A percentile compares a stretch with the other conserved stretches of the same genome.
phyloP scores from a whole-genome alignment of 2,797 vertebrate species.

The Capromys pilorides region DNA sequence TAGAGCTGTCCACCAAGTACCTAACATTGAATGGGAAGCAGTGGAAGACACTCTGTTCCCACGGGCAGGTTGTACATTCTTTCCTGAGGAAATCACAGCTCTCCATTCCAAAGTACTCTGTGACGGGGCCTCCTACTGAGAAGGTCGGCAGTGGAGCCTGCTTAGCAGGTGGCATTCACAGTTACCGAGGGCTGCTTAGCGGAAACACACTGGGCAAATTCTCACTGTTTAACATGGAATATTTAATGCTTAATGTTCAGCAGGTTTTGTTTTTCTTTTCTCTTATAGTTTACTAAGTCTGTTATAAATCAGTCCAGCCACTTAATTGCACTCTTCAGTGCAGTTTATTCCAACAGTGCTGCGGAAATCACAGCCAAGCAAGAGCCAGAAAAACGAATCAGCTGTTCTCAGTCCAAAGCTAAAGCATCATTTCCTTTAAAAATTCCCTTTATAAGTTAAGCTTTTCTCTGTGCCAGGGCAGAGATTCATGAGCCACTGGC shows the following conservation, averaged over 20 bases:
- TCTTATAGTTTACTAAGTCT: neutral
- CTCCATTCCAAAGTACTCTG: constrained; percentile 60
- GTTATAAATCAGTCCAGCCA: neutral
- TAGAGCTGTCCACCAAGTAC: constrained; percentile 43
- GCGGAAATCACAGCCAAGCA: constrained; percentile 23
- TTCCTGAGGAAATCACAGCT: constrained; percentile 64
- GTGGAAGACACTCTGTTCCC: constrained; percentile 61
- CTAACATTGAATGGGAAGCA: constrained; percentile 64
- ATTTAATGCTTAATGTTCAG: constrained; percentile 42
- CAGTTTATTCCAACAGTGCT: neutral
- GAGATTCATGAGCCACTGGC: neutral
- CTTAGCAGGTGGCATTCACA: constrained; percentile 3
- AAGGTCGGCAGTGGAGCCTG: constrained; percentile 57
- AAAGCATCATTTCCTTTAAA: constrained; percentile 1
- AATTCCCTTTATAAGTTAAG: constrained; percentile 64
- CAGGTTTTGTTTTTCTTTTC: neutral
- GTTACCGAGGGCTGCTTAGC: neutral
- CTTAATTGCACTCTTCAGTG: constrained; percentile 34
- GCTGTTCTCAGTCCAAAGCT: constrained; percentile 40
- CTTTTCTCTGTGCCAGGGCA: neutral
- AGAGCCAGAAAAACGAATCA: constrained; percentile 31
- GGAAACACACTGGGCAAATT: neutral
- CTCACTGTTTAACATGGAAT: neutral
- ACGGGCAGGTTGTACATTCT: constrained; percentile 74
- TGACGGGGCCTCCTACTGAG: neutral